These are phyloP conservation scores for Spilogale gracilis DNA, from an alignment of 2,113 vertebrate species.

Conservation along the genomic window DNA sequence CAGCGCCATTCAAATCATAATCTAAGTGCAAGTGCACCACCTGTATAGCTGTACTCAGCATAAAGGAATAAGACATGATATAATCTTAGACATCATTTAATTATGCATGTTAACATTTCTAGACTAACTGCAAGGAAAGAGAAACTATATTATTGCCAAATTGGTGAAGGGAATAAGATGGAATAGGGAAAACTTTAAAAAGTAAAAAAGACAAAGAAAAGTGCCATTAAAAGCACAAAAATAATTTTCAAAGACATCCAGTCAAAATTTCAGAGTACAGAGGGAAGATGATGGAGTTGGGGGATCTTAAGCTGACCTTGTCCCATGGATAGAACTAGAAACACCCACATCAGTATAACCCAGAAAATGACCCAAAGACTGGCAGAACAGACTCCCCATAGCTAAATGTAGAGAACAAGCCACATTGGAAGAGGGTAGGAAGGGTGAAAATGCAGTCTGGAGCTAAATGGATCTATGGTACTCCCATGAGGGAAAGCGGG, in stretches of 20 bases:
- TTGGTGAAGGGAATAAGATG: not conserved
- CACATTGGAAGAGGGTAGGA: not conserved
- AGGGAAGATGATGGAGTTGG: not conserved
- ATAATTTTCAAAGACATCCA: not conserved
- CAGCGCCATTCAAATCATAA: not conserved
- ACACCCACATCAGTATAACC: not conserved
- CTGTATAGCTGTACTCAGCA: not conserved
- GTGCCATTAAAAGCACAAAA: not conserved
- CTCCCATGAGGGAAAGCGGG: not conserved
- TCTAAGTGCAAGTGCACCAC: not conserved
- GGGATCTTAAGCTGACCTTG: not conserved
- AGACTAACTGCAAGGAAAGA: not conserved
- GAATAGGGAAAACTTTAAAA: not conserved
- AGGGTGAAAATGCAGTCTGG: not conserved
- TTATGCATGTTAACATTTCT: not conserved
- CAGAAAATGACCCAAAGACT: not conserved
- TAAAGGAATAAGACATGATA: not conserved
- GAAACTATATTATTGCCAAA: not conserved
- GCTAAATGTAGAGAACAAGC: not conserved
- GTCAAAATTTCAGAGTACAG: not conserved
- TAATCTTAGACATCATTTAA: not conserved
- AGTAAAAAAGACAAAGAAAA: not conserved
- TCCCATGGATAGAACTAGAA: not conserved
- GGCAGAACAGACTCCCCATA: not conserved
- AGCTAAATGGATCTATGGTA: not conserved